A percentile compares a stretch with the other conserved stretches of the same genome.
Conservation (phyloP, 2,888 invertebrate genomes). For the Globia sparganii region DNA sequence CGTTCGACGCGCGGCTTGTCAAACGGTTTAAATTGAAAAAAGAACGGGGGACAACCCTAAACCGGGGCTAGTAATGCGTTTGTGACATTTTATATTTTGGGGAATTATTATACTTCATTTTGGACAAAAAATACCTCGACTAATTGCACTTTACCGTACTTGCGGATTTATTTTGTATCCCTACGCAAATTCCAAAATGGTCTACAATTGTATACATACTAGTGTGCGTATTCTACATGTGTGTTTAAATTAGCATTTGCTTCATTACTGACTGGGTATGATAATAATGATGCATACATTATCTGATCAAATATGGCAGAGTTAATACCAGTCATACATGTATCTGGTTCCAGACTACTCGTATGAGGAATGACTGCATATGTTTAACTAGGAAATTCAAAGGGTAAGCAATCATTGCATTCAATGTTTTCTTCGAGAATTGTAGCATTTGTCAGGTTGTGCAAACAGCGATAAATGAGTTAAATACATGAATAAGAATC, state of each 20-base stretch:
- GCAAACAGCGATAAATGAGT: constrained; percentile 68
- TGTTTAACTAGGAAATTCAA: constrained; percentile 35
- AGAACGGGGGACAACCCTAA: constrained; percentile 88
- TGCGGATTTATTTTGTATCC: constrained; percentile 25
- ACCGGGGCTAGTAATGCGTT: constrained; percentile 78
- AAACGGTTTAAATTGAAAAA: constrained; percentile 90
- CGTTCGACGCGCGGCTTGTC: constrained; percentile 87
- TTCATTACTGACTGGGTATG: constrained; percentile 40
- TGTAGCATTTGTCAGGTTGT: constrained; percentile 58
- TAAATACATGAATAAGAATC: constrained; percentile 76
- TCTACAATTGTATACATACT: not conserved
- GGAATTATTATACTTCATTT: constrained; percentile 79
- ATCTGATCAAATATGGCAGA: constrained; percentile 52
- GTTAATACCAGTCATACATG: constrained; percentile 49
- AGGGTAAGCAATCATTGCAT: constrained; percentile 51
- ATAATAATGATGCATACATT: constrained; percentile 53
- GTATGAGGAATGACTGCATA: constrained; percentile 26
- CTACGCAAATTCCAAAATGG: not conserved
- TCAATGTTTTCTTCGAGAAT: constrained; percentile 50
- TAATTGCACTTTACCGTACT: constrained; percentile 60
- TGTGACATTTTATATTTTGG: constrained; percentile 87
- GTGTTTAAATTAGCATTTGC: constrained; percentile 41
- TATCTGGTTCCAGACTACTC: constrained; percentile 25
- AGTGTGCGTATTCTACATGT: not conserved
- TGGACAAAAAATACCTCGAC: constrained; percentile 68